Evolutionary conservation across 2,888 invertebrate genomes (phyloP).

Genomic region (Criorhina ranunculi): DNA sequence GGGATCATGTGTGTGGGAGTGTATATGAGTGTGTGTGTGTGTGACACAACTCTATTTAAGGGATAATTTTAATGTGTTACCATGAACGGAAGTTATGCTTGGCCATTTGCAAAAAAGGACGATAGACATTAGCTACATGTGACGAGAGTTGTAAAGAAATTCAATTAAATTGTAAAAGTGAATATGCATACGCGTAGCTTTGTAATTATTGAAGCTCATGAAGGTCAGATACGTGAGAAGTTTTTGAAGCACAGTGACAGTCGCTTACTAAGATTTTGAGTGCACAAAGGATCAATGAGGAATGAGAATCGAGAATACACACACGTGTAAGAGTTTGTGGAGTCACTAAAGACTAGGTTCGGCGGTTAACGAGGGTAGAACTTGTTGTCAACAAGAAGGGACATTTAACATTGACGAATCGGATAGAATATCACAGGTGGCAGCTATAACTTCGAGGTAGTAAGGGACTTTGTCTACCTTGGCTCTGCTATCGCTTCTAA

Average conservation of each 20-base stretch:
- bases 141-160: constrained; percentile 49
- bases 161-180: constrained; percentile 36
- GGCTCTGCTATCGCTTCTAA: too few relatives aligned
- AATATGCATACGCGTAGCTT: background rate
- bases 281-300: background rate
- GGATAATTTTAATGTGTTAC: constrained; percentile 63
- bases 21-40: too few relatives aligned
- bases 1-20: constrained; percentile 9
- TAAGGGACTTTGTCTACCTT: too few relatives aligned
- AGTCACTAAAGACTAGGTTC: too few relatives aligned
- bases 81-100: constrained; percentile 12
- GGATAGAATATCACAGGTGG: too few relatives aligned
- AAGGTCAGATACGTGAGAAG: constrained; percentile 32
- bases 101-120: constrained; percentile 34
- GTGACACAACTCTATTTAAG: constrained; percentile 36
- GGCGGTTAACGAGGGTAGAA: too few relatives aligned
- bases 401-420: too few relatives aligned
- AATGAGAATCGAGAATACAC: too few relatives aligned
- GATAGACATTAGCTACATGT: constrained; percentile 68
- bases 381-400: too few relatives aligned
- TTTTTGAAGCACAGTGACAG: background rate
- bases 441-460: too few relatives aligned
- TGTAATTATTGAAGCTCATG: constrained; percentile 26
- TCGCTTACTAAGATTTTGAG: background rate
- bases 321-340: too few relatives aligned